Evolutionary conservation across 1,140 invertebrate genomes (phyloP), one percentile per base, ranked within the genome.

Genomic region (Venturia canescens): DNA sequence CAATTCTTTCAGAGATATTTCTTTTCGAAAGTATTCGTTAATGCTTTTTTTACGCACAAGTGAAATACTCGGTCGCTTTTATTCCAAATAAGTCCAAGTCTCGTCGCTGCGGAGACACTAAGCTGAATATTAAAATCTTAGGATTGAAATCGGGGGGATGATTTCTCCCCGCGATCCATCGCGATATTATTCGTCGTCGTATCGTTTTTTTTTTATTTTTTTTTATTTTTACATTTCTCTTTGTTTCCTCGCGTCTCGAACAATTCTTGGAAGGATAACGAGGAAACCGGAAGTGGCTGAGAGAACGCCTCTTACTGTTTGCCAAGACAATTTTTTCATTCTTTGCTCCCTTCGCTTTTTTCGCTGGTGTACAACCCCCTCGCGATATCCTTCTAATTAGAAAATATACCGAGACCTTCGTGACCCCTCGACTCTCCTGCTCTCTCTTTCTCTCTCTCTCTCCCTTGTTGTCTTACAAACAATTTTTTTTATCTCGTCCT

Each of bases 381-480:
- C 82, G 80, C 82, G 85, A 76, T 87, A 89, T 89, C 85, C 83
- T 89, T 82, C 88, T 91, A 90, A 91, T 91, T 91, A 89, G 88
- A 86, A 90, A 91, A 90, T 90, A 89, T 88, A 87, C 85, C 77
- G 84, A 79, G 78, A 82, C 70, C 80, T 71, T 44, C 79, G 78
- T 79, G 82, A 83, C 63, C 82, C 80, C 79, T 82, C 75, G 16
- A 50, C 66, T 69, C 53, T 29, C 38, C 70, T 78, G 60, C 44
- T 82, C 31, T 76, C 80, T 80, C 53, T 63, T 57, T 57, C 72
- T 75, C 53, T 82, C 53, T 63, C 66, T 57, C 72, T 75, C 53
- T 82, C 48, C 34, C 23, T 23, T 15, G 21, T 63, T 13, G 21
- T 63, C 21, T 63, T 13, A 44, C 5, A 63, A 26, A 23, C 1